phyloP scores from a whole-genome alignment of 2,888 invertebrate genomes.

The Drosophila planitibia region DNA sequence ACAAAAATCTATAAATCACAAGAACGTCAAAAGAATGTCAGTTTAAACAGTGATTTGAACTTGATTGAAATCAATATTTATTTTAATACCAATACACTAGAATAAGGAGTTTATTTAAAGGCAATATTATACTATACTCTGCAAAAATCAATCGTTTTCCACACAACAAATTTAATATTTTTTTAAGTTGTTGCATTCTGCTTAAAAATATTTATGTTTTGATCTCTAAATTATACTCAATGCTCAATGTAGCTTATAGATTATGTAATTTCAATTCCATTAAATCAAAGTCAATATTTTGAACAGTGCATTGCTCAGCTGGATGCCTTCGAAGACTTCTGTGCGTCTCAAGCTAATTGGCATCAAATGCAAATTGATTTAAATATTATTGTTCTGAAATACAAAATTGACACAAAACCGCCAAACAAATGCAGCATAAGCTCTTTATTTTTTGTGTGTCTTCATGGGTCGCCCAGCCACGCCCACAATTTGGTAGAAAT shows the following conservation, averaged over 20 bases:
- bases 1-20: neutral
- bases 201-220: neutral
- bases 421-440: constrained; percentile 75
- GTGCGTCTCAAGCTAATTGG: constrained; percentile 25
- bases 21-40: neutral
- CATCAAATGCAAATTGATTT: constrained; percentile 13
- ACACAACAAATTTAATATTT: too few species aligned
- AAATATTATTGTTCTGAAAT: constrained; percentile 23
- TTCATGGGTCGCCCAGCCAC: constrained; percentile 17
- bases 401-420: constrained; percentile 53
- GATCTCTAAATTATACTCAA: neutral
- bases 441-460: constrained; percentile 37
- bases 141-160: neutral
- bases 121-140: neutral
- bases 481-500: constrained; percentile 28
- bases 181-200: too few species aligned
- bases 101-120: neutral
- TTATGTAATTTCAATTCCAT: neutral
- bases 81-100: neutral
- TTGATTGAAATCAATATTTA: neutral
- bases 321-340: neutral
- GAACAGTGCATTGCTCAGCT: constrained; percentile 8
- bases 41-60: neutral
- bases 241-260: neutral
- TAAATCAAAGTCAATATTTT: neutral